Evolutionary conservation across 2,888 invertebrate genomes (phyloP), one percentile per base, ranked within the genome.

Genomic region (Phytoseiulus persimilis): DNA sequence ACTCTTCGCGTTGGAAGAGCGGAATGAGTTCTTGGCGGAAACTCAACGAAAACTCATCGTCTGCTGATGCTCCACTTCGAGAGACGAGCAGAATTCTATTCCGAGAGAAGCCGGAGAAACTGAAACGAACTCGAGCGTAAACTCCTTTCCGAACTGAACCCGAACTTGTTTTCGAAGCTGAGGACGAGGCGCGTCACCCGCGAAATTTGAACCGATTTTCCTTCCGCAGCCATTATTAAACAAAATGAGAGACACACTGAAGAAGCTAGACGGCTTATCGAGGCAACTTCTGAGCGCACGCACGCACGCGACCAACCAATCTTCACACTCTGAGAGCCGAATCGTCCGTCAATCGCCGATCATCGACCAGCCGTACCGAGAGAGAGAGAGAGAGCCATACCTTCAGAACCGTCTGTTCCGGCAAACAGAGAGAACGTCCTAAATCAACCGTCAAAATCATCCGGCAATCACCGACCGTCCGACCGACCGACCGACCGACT

Each of bases 191-290:
- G 65, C 65, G 65, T 65, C 65, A 14, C 65, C 65, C 65, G 65
- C 65, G 65, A 87, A n/a, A 87, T 87, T 87, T 87, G 87, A 87
- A 87, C 32, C 87, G 32, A 33, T 87, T 87, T 87, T 87, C 87
- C 32, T 87, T 87, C 87, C 87, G 87, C 87, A 87, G 87, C 87
- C 87, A 87, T 33, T 87, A 87, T 87, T 87, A 87, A 32, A 32
- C 87, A 32, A 31, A 83, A 83, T 83, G 32, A 87, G 32, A n/a
- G 87, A 87, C 65, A 65, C 65, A 65, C 65, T 65, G 65, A 65
- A 65, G 65, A 65, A 65, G 65, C 65, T 65, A 65, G 65, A 65
- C 65, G 65, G 65, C 65, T 65, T 65, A 65, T 65, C 65, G 65
- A 65, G 65, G 65, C 65, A 65, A 65, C 65, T 65, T 65, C 65